A percentile compares a stretch with the other conserved stretches of the same genome.
These are phyloP conservation scores for Paracanthobrama guichenoti DNA, from an alignment of 2,113 vertebrate species.

Conservation along the genomic window DNA sequence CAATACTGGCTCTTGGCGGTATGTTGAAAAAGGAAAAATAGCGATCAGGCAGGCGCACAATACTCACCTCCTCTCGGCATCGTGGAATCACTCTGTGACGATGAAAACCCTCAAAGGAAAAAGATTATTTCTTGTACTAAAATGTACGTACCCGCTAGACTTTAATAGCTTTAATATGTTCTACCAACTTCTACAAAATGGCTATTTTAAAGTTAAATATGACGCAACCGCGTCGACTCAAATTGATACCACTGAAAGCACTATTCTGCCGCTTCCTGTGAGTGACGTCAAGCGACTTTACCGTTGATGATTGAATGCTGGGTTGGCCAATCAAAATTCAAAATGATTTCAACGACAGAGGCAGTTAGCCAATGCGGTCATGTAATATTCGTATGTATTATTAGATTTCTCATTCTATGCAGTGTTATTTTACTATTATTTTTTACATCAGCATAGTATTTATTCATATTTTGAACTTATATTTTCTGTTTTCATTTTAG, in stretches of 20 bases:
- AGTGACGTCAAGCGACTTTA: neutral
- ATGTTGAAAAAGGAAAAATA: neutral
- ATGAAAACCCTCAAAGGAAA: neutral
- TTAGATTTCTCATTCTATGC: too few relatives aligned
- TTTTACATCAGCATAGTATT: too few relatives aligned
- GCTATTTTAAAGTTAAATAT: neutral
- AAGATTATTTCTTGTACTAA: neutral
- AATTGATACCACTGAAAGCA: neutral
- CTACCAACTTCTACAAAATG: neutral
- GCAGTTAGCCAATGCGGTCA: neutral
- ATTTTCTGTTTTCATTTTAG: too few relatives aligned
- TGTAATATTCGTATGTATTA: neutral
- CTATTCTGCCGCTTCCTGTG: conserved; percentile 45
- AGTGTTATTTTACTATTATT: too few relatives aligned
- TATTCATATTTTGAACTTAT: too few relatives aligned
- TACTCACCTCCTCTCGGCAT: conserved; percentile 80
- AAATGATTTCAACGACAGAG: conserved; percentile 16
- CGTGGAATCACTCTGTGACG: conserved; percentile 23
- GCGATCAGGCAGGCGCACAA: neutral
- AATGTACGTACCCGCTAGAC: neutral
- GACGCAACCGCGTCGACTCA: neutral
- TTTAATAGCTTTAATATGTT: neutral
- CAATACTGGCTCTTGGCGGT: neutral
- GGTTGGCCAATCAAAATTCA: conserved; percentile 22
- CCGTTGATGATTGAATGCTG: neutral